Evolutionary conservation across 2,888 invertebrate species (phyloP).

Genomic region (Lochmaea crataegi): DNA sequence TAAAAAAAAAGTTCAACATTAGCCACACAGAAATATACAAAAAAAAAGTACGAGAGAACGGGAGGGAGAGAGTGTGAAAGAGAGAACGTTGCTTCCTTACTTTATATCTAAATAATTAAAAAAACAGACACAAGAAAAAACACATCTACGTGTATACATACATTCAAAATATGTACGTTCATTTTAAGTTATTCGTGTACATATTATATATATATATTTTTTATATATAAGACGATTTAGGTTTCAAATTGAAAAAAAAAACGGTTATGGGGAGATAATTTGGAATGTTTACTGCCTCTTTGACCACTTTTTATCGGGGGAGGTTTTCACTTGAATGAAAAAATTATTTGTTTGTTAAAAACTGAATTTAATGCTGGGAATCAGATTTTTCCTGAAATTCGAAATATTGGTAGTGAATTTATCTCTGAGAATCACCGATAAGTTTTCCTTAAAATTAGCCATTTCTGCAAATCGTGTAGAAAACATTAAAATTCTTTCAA

Average conservation of each 20-base stretch:
- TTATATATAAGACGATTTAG: slow-evolving; percentile 42
- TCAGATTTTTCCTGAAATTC: no score
- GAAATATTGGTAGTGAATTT: no score
- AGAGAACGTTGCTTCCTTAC: slow-evolving; percentile 52
- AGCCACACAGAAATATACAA: slow-evolving; percentile 14
- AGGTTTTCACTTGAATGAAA: no score
- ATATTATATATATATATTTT: slow-evolving; percentile 54
- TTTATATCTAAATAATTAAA: slow-evolving; percentile 30
- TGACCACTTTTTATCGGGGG: no score
- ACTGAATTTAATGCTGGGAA: no score
- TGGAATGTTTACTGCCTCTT: no score
- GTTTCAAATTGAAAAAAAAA: background rate
- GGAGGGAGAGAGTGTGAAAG: background rate
- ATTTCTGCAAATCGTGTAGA: no score
- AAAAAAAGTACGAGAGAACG: background rate
- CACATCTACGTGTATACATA: slow-evolving; percentile 36
- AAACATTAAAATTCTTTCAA: no score
- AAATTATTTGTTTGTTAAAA: no score
- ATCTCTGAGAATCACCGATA: no score
- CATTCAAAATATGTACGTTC: slow-evolving; percentile 58
- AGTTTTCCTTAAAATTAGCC: no score
- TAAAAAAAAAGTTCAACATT: slow-evolving; percentile 44
- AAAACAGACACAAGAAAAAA: slow-evolving; percentile 10
- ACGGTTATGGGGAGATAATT: no score
- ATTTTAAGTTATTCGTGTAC: slow-evolving; percentile 58